Evolutionary conservation across 2,888 invertebrate genomes (phyloP).

Genomic region (Clistopyga incitator): DNA sequence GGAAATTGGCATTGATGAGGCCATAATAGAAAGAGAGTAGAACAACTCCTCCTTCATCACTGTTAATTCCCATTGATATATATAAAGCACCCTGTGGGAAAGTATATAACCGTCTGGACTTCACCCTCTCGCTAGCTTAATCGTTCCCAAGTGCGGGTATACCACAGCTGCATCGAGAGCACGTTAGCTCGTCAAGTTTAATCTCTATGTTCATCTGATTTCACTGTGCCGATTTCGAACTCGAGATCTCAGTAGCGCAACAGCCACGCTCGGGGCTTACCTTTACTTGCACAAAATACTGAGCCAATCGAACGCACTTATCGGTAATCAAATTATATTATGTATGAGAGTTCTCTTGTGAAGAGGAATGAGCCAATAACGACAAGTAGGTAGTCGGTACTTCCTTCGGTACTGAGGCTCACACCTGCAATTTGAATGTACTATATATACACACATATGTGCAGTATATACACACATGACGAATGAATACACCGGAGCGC

Average conservation of each 20-base stretch:
- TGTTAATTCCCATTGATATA: not conserved
- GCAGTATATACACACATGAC: not conserved
- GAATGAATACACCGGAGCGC: conserved; percentile 20
- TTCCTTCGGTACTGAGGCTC: conserved; percentile 32
- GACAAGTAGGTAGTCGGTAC: conserved; percentile 34
- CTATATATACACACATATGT: not conserved
- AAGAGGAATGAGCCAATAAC: conserved; percentile 14
- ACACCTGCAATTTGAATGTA: conserved; percentile 54
- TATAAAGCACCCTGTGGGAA: not conserved
- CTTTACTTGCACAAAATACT: conserved; percentile 14
- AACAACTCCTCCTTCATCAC: not conserved
- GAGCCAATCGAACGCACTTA: conserved; percentile 55
- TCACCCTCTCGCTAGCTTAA: conserved; percentile 13
- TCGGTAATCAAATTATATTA: conserved; percentile 62
- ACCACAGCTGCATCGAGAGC: conserved; percentile 23
- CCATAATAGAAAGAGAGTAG: conserved; percentile 1
- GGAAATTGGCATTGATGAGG: not conserved
- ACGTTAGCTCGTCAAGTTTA: conserved; percentile 35
- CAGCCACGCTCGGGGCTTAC: conserved; percentile 25
- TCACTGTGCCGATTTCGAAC: conserved; percentile 41
- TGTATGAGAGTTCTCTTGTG: conserved; percentile 36
- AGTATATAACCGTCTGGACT: not conserved
- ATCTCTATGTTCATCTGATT: conserved; percentile 15
- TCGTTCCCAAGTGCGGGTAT: conserved; percentile 23
- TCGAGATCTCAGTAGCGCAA: conserved; percentile 4